Percentiles rank a stretch among this genome's conserved stretches.
Evolutionary conservation across 2,113 vertebrate species (phyloP).

Genomic region (Herpailurus yagouaroundi): DNA sequence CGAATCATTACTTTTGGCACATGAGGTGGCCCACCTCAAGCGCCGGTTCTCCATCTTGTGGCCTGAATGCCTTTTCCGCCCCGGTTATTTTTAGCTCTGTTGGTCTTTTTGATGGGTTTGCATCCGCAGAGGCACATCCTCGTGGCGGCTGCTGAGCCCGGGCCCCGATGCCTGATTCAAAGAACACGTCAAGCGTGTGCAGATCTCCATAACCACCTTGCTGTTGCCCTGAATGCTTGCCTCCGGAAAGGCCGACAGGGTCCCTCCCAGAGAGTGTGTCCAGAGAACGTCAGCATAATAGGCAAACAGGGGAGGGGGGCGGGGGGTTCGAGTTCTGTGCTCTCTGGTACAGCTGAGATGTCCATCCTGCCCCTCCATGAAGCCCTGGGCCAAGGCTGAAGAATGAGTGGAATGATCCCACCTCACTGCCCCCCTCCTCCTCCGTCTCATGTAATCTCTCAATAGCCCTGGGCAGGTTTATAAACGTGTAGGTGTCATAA

Average conservation of each 20-base stretch:
- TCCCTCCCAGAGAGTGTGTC: not conserved
- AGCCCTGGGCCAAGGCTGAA: not conserved
- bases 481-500: not conserved
- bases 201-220: rapidly evolving
- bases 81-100: slow-evolving; percentile 45
- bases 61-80: not conserved
- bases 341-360: not conserved
- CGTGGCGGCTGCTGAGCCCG: not conserved
- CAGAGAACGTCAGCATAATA: not conserved
- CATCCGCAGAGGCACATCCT: not conserved
- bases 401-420: not conserved
- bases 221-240: not conserved
- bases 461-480: not conserved
- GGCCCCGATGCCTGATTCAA: not conserved
- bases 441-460: not conserved
- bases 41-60: not conserved
- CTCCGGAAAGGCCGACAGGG: not conserved
- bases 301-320: not conserved
- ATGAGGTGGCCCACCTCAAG: not conserved
- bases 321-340: not conserved
- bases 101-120: slow-evolving; percentile 55
- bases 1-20: not conserved
- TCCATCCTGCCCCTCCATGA: not conserved
- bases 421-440: not conserved
- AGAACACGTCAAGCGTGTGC: not conserved